phyloP scores from a whole-genome alignment of 2,113 vertebrate genomes.

The Thalassoma bifasciatum region DNA sequence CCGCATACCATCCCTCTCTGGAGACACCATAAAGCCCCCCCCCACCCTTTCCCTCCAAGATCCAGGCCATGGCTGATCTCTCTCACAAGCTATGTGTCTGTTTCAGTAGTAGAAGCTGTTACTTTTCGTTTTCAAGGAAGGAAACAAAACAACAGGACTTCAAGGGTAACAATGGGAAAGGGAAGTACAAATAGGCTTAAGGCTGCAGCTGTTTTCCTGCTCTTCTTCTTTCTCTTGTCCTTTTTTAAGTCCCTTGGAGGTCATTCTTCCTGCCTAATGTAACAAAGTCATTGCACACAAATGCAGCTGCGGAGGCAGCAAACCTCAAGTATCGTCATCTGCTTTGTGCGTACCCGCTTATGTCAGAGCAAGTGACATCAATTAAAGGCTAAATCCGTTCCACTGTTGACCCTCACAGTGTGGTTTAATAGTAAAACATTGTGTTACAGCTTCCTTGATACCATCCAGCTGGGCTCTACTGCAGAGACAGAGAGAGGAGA shows the following conservation, averaged over 20 bases:
- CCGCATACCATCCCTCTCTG: constrained; percentile 58
- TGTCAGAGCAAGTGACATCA: constrained; percentile 27
- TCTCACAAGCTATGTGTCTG: constrained; percentile 4
- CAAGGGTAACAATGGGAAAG: constrained; percentile 46
- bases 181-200: constrained; percentile 32
- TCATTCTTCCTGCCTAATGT: constrained; percentile 59
- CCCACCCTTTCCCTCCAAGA: constrained; percentile 2
- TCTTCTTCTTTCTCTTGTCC: constrained; percentile 18
- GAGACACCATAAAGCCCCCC: constrained; percentile 51
- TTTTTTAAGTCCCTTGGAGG: constrained; percentile 51
- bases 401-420: neutral
- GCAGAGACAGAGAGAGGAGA: neutral
- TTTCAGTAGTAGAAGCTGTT: constrained; percentile 13
- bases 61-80: constrained; percentile 20
- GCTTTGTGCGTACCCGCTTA: constrained; percentile 6
- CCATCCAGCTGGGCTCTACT: constrained; percentile 50
- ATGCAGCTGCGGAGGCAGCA: constrained; percentile 41
- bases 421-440: constrained; percentile 10
- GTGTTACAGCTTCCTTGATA: constrained; percentile 42
- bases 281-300: constrained; percentile 42
- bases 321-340: constrained; percentile 32
- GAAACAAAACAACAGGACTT: constrained; percentile 71
- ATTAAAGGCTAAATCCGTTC: constrained; percentile 31
- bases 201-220: constrained; percentile 55
- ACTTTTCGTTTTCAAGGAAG: constrained; percentile 3